A percentile compares a stretch with the other conserved stretches of the same genome.
Conservation (phyloP, 2,888 invertebrate genomes). For the Drosophila birchii region DNA sequence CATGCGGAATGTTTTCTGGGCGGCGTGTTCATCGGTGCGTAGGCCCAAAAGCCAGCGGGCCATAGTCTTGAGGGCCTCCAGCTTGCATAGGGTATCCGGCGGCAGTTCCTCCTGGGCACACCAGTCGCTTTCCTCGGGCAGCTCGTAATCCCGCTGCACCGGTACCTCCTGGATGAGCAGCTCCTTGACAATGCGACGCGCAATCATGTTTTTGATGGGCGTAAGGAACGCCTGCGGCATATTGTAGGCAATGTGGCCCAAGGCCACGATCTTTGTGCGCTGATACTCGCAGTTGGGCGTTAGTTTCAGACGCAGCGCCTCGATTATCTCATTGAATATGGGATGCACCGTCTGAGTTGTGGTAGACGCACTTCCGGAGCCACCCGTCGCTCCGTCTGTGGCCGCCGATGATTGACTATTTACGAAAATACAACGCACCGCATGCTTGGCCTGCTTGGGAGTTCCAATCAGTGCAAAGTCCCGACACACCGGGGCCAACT, state of each 20-base stretch:
- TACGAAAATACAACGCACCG: constrained; percentile 95
- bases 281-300: constrained; percentile 92
- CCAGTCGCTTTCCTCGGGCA: constrained; percentile 87
- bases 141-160: constrained; percentile 85
- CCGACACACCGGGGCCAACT: constrained; percentile 93
- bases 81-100: constrained; percentile 95
- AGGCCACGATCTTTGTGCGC: constrained; percentile 96
- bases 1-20: constrained; percentile 97
- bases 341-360: constrained; percentile 86
- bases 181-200: constrained; percentile 97
- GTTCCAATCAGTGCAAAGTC: constrained; percentile 95
- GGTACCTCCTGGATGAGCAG: constrained; percentile 92
- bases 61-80: constrained; percentile 98
- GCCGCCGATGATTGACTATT: constrained; percentile 86
- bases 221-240: constrained; percentile 95
- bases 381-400: constrained; percentile 51
- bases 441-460: constrained; percentile 98
- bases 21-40: constrained; percentile 93
- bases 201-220: constrained; percentile 97
- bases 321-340: constrained; percentile 93
- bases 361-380: constrained; percentile 60
- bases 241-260: constrained; percentile 97
- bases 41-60: constrained; percentile 97
- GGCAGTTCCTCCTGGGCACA: constrained; percentile 94
- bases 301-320: constrained; percentile 91